A percentile compares a stretch with the other conserved stretches of the same genome.
Conservation (phyloP, 2,888 invertebrate species). For the Pachycephus smyrnensis region DNA sequence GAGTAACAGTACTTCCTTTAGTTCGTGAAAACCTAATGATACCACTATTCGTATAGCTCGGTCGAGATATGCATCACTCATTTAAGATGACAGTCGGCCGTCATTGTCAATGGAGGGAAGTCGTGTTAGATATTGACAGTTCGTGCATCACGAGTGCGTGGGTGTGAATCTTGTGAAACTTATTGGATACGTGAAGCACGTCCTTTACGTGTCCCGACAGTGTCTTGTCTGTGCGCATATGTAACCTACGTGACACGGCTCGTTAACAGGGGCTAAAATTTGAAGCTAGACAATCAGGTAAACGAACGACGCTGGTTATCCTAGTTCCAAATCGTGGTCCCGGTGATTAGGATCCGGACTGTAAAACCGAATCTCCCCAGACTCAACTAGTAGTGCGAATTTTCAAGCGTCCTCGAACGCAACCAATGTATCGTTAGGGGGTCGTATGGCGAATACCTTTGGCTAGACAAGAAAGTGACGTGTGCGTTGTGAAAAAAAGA, state of each 20-base stretch:
- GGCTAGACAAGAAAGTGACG: neutral
- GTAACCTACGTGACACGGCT: neutral
- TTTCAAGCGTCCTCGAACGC: neutral
- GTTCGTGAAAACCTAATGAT: too few relatives aligned
- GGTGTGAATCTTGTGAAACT: neutral
- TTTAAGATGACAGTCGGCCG: neutral
- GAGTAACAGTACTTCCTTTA: neutral
- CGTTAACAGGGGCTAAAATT: too few relatives aligned
- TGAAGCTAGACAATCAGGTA: neutral
- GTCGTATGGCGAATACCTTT: neutral
- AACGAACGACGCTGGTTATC: neutral
- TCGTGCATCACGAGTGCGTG: neutral
- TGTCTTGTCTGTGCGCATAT: neutral
- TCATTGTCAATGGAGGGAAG: too few relatives aligned
- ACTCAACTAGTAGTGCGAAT: neutral
- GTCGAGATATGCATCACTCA: neutral
- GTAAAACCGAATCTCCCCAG: neutral
- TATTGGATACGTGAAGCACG: neutral
- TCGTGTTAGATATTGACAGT: neutral
- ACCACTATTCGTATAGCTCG: neutral
- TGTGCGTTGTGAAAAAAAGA: too few relatives aligned
- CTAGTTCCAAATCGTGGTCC: neutral
- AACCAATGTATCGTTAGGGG: neutral
- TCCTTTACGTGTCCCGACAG: neutral
- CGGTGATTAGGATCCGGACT: neutral